phyloP scores from a whole-genome alignment of 2,113 vertebrate genomes.

The Aphelocoma coerulescens region DNA sequence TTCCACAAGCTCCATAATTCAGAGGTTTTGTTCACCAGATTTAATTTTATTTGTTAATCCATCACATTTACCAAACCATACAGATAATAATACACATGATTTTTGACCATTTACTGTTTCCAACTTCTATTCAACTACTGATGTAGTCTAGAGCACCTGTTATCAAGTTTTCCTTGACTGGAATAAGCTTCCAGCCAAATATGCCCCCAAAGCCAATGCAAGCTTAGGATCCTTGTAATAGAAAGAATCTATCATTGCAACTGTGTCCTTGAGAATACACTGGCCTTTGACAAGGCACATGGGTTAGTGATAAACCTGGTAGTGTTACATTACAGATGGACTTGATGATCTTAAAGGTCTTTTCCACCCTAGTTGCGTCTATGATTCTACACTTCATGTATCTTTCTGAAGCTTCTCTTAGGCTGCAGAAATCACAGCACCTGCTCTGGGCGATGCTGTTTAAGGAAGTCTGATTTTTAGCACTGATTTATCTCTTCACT shows the following conservation, averaged over 20 bases:
- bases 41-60: not conserved
- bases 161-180: not conserved
- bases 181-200: not conserved
- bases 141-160: not conserved
- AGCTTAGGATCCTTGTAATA: not conserved
- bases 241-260: not conserved
- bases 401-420: not conserved
- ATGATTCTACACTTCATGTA: not conserved
- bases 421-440: not conserved
- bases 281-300: not conserved
- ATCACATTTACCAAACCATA: not conserved
- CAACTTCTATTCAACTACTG: not conserved
- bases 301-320: not conserved
- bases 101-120: not conserved
- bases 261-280: not conserved
- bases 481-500: not conserved
- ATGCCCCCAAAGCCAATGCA: not conserved
- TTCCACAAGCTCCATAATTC: not conserved
- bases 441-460: not conserved
- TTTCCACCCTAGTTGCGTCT: not conserved
- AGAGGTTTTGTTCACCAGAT: not conserved
- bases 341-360: not conserved
- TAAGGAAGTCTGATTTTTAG: not conserved
- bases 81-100: fast-evolving
- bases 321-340: not conserved